Conservation (phyloP, 2,888 invertebrate genomes). For the Allygus modestus region DNA sequence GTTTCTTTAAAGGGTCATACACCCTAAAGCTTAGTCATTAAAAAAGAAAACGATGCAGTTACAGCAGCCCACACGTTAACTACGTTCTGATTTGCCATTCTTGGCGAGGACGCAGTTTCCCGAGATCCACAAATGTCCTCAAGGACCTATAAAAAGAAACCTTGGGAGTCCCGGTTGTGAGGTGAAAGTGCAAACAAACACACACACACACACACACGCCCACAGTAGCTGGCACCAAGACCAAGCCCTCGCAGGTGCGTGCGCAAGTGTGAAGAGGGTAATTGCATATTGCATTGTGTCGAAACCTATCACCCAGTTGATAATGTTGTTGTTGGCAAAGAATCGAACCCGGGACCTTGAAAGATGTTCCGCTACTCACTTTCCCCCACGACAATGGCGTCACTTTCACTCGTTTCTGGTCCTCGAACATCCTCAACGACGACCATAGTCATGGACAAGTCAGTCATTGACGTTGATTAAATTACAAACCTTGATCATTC, state of each 20-base stretch:
- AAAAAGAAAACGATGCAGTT: not conserved
- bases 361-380: slow-evolving; percentile 51
- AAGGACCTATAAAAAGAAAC: slow-evolving; percentile 9
- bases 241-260: not conserved
- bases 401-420: slow-evolving; percentile 41
- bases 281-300: slow-evolving; percentile 44
- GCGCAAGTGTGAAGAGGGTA: slow-evolving; percentile 11
- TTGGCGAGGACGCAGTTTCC: not conserved
- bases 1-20: too few relatives aligned
- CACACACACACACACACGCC: not conserved
- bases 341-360: slow-evolving; percentile 33
- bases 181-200: slow-evolving; percentile 27
- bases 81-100: not conserved
- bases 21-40: too few relatives aligned
- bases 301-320: slow-evolving; percentile 26
- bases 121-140: not conserved
- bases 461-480: slow-evolving; percentile 20
- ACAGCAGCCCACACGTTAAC: not conserved
- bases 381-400: slow-evolving; percentile 11
- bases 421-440: not conserved
- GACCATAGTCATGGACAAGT: not conserved
- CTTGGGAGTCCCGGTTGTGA: slow-evolving; percentile 8
- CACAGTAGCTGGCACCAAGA: not conserved
- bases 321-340: slow-evolving; percentile 42
- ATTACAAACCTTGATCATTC: not conserved